Base-by-base conservation (phyloP, 2,888 invertebrate species). In the Scaptodrosophila latifasciaeformis region DNA sequence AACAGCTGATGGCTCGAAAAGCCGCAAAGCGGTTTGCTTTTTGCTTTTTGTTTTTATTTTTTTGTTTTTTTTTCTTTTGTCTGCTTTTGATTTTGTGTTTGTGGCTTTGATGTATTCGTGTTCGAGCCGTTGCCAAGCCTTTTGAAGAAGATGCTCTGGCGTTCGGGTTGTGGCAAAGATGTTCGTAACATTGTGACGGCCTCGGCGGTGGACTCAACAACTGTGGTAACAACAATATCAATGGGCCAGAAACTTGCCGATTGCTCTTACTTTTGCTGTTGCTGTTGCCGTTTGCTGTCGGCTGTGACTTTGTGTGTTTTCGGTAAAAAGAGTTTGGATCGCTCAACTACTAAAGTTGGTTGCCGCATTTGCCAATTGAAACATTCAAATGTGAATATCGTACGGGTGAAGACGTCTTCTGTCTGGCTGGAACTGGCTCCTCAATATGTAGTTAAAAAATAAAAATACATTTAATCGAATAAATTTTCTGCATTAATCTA, bases 381-480 rank as follows among this genome's bases (percentile, higher is more conserved):
- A 82, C 86, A 86, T 86, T 86, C 85, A 84, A 85, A 85, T 84
- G 84, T 84, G 84, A 84, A 83, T 86, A 84, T 82, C 86, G 86
- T 82, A 83, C 82, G 84, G 81, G 86, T 81, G 81, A 85, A 86
- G 86, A 86, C 86, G 86, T 84, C 71, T 77, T 76, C 75, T 70
- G 66, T 75, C 67, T 75, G 77, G 68, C 67, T 67, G 17, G 13
- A 24, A 24, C 37, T 37, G 61, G 74, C 65, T 79, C 65, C 66
- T 57, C 65, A 61, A 53, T 65, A 55, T 58, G 53, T 49, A 61
- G 17, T 51, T 50, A 29, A 45, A 27, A 45, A 6, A 39, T 2
- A 29, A 39, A 45, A 39, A 37, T 39, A 19, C 29, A n/a, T 37
- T 21, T 30, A 35, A 43, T 44, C 19, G 12, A 21, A 43, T 17